Evolutionary conservation across 2,797 vertebrate genomes (phyloP).

Genomic region (Eulemur coronatus): DNA sequence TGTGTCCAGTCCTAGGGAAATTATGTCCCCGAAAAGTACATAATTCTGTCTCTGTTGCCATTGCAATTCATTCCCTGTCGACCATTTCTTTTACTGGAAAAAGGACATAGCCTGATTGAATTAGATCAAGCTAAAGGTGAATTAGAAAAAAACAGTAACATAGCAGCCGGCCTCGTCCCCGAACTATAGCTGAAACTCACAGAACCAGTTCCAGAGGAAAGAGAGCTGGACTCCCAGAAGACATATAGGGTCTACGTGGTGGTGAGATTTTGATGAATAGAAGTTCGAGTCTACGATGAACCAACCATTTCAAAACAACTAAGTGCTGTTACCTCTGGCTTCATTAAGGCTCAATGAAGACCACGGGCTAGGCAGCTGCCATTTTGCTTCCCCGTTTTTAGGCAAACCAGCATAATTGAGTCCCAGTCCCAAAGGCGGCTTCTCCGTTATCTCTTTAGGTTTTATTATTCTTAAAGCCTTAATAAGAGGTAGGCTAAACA

Average conservation of each 20-base stretch:
- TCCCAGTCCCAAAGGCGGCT: background rate
- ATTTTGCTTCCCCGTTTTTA: background rate
- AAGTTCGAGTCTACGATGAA: background rate
- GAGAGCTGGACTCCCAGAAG: background rate
- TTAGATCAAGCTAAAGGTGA: conserved; percentile 67
- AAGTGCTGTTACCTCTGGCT: background rate
- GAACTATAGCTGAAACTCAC: conserved; percentile 49
- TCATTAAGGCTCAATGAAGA: background rate
- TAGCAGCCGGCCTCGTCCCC: conserved; percentile 15
- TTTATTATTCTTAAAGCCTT: conserved; percentile 52
- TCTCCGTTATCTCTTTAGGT: conserved; percentile 25
- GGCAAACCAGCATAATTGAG: background rate
- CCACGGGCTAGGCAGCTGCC: background rate
- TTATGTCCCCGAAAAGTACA: background rate
- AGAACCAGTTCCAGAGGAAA: background rate
- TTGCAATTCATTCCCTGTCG: conserved; percentile 67
- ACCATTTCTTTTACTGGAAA: conserved; percentile 74
- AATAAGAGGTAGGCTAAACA: background rate
- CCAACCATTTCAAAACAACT: background rate
- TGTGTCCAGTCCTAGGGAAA: conserved; percentile 56
- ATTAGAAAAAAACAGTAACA: conserved; percentile 43
- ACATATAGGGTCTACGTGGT: fast-evolving
- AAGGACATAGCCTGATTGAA: conserved; percentile 41
- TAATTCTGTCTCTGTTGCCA: conserved; percentile 73
- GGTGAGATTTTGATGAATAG: background rate